These are phyloP conservation scores for Eolophus roseicapilla DNA, from an alignment of 2,113 vertebrate genomes.

Conservation along the genomic window DNA sequence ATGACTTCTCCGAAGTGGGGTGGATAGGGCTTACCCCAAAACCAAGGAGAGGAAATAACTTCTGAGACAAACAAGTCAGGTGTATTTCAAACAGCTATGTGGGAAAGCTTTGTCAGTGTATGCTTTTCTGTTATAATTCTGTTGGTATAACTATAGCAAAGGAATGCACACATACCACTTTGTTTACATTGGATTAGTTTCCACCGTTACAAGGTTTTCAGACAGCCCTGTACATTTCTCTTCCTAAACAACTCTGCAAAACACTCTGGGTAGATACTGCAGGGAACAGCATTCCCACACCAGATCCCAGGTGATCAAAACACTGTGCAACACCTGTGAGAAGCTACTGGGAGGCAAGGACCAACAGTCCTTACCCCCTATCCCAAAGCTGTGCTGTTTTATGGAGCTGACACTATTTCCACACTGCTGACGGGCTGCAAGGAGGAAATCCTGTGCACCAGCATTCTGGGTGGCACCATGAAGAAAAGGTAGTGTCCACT, in stretches of 20 bases:
- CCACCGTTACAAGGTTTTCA: not conserved
- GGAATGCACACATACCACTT: constrained; percentile 1
- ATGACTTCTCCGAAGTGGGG: not conserved
- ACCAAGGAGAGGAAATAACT: not conserved
- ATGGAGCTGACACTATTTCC: not conserved
- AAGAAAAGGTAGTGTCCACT: not conserved
- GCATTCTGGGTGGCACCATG: not conserved
- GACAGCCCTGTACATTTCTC: not conserved
- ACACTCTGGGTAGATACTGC: not conserved
- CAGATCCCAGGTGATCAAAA: not conserved
- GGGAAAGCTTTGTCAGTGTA: not conserved
- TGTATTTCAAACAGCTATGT: not conserved
- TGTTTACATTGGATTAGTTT: constrained; percentile 29
- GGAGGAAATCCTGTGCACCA: not conserved
- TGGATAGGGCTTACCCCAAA: not conserved
- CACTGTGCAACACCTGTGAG: not conserved
- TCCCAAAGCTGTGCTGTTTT: fast-evolving
- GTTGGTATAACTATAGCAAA: not conserved
- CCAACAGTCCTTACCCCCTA: not conserved
- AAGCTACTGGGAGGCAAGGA: not conserved
- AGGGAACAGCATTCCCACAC: not conserved
- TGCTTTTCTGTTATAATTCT: constrained; percentile 1
- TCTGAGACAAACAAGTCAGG: not conserved
- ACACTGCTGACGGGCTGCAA: not conserved
- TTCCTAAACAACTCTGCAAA: not conserved